Evolutionary conservation across 2,888 invertebrate genomes (phyloP), one percentile per base, ranked within the genome.

Genomic region (Pollenia griseotomentosa): DNA sequence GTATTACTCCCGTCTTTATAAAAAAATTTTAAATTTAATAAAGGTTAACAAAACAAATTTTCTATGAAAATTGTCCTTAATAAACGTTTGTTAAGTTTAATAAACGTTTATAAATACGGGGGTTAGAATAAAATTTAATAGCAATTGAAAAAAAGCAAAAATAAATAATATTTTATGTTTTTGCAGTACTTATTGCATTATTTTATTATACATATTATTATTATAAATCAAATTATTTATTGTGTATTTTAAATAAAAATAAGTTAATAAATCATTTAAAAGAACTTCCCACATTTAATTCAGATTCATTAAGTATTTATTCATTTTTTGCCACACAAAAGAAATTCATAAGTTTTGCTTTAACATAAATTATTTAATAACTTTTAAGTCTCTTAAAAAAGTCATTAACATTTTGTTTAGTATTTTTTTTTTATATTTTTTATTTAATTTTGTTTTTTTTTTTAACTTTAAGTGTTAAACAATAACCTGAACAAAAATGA

Each of bases 401-500:
- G 44, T 59, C 46, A 53, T 68, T 16, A 66, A 46, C 48, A 46
- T 63, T 75, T 63, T 53, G 51, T 65, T 75, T 6, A 73, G 46
- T 59, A 23, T 70, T 55, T 40, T 55, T 68, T 57, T 14, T 44
- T 65, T 19, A 55, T 44, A 0, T 19, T n/a, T 65, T 44, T n/a
- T 42, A 55, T 33, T 33, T 33, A 6, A 33, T 6, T 33, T 33
- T 57, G 9, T 66, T 59, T 59, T 51, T 44, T 51, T 44, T 48
- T 59, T 51, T 10, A 40, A 68, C 51, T n/a, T 23, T 19, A 14
- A 33, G 42, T 23, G 51, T 33, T 73, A 57, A 75, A 82, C 66
- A 82, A 82, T 68, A 82, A 83, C 16, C 75, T 77, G 74, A 74
- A 82, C 82, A 61, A 83, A 83, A 57, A 53, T 83, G 68, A 83